Base-by-base conservation (phyloP, 2,113 vertebrate species). In the Corynorhinus townsendii region DNA sequence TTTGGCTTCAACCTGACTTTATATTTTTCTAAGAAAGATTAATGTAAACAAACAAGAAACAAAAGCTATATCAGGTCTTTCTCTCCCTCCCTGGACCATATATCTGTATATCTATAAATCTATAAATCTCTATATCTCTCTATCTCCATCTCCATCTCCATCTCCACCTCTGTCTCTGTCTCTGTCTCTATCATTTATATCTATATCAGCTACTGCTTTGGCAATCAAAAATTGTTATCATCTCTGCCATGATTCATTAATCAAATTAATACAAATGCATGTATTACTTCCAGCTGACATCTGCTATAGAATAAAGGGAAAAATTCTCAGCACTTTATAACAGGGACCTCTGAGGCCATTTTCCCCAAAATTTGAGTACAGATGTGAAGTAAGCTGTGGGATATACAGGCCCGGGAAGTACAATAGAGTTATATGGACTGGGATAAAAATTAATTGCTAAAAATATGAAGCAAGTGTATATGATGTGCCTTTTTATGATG, bases 371-470 rank as follows among this genome's bases (percentile, higher is more conserved):
- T 86, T 94, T 82, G 77, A 75, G 30, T 80, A 38, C 52, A 91
- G 30, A 47, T 45, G 10, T 83, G 49, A 71, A 38, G 24, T 73
- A 47, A 82, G 54, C 86, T 75, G 35, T 38, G 33, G 30, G 56
- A 62, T 81, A 66, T 71, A 62, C 3, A 68, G 28, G 4, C 35
- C 54, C 83, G 62, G 38, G 66, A 79, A 77, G 40, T 33, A 59
- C 73, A 86, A 40, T 35, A 72, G 52, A 81, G 68, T 43, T 56
- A 15, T 80, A 45, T 91, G 69, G 66, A 66, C 86, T 56, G 16
- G 85, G 69, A 91, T 91, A 81, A 72, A 62, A 95, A 85, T 49
- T 38, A 77, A 90, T 71, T 93, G 68, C 77, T 93, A 91, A 92
- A 83, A 68, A 52, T 80, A 43, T 28, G 38, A 91, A 79, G n/a